Percentiles rank a stretch among this genome's conserved stretches.
Conservation (phyloP, 1,140 invertebrate species). For the Procambarus virginalis region DNA sequence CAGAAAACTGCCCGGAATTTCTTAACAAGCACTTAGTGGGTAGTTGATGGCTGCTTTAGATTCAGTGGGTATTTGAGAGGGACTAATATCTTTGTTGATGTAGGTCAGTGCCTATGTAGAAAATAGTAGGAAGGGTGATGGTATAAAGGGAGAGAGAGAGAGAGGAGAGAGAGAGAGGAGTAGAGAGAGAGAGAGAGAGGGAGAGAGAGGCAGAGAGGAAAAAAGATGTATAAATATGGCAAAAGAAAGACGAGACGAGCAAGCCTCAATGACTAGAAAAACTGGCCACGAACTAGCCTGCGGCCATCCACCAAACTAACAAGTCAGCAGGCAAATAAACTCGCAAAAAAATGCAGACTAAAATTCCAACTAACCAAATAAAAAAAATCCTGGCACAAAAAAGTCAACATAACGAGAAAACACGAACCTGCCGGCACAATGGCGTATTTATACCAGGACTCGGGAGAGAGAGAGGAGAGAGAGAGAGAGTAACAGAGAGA, state of each 20-base stretch:
- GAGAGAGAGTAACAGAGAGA: background rate
- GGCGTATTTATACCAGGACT: no score
- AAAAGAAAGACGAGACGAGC: no score
- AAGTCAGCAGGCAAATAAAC: no score
- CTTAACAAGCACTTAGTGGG: background rate
- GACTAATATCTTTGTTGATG: background rate
- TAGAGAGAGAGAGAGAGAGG: slow-evolving; percentile 29
- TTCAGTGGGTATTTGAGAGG: background rate
- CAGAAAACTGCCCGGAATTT: background rate
- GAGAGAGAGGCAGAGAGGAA: slow-evolving; percentile 4
- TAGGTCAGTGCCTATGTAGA: background rate
- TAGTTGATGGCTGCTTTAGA: background rate
- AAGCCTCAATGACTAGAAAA: no score
- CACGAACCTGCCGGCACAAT: no score
- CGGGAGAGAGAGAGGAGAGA: background rate
- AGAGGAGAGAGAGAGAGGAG: background rate
- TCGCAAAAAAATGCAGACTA: no score
- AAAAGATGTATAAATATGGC: no score
- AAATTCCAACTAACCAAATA: no score
- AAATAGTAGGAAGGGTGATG: background rate
- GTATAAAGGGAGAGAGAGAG: background rate
- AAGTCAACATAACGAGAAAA: no score
- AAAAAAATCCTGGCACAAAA: no score
- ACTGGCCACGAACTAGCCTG: no score
- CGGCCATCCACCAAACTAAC: no score